A percentile compares a stretch with the other conserved stretches of the same genome.
Evolutionary conservation across 2,888 invertebrate species (phyloP).

Genomic region (Heliconius ismenius): DNA sequence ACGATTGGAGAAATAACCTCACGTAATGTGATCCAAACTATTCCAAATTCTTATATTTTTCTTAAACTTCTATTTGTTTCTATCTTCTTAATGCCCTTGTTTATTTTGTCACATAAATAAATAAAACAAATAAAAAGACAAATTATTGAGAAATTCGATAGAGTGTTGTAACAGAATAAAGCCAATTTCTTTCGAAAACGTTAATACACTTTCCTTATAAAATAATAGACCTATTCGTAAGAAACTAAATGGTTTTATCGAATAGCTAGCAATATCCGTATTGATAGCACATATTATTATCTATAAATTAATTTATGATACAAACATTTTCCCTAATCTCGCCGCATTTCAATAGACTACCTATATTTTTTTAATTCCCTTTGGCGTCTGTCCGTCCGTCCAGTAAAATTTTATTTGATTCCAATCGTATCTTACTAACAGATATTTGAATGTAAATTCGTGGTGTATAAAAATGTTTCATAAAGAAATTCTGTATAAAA

Average conservation of each 20-base stretch:
- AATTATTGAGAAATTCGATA: slow-evolving; percentile 7
- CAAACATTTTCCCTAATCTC: neutral
- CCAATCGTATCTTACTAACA: slow-evolving; percentile 45
- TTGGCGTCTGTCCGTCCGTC: slow-evolving; percentile 78
- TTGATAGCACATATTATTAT: neutral
- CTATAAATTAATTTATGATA: neutral
- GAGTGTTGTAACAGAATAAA: slow-evolving; percentile 11
- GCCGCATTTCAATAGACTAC: neutral
- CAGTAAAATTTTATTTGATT: slow-evolving; percentile 57
- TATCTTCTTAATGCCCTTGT: neutral
- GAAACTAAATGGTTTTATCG: neutral
- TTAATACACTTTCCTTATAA: slow-evolving; percentile 19
- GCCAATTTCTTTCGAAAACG: neutral
- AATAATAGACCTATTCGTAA: neutral
- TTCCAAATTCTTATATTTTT: slow-evolving; percentile 39
- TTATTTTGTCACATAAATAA: neutral
- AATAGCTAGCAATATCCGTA: neutral
- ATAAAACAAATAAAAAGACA: neutral
- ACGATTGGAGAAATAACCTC: slow-evolving; percentile 72
- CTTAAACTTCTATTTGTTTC: neutral
- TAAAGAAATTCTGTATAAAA: slow-evolving; percentile 66
- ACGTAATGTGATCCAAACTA: slow-evolving; percentile 59
- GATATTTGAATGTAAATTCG: slow-evolving; percentile 60
- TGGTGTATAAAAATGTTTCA: slow-evolving; percentile 62
- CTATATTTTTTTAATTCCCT: slow-evolving; percentile 47